Conservation (phyloP, 53 echinoderm and acorn worm species). For the Henricia sp. region DNA sequence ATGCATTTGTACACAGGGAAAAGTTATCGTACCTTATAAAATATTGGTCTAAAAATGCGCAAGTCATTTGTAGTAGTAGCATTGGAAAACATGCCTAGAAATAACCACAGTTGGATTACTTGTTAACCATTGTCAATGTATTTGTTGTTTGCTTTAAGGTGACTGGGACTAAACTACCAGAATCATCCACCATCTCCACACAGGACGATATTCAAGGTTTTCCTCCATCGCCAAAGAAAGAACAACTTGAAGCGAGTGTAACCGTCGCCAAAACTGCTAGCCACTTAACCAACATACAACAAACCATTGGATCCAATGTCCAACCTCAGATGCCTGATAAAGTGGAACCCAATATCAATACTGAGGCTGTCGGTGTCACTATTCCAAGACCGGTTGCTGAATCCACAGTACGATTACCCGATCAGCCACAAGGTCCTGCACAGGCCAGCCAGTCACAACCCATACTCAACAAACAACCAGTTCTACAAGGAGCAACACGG, state of each 20-base stretch:
- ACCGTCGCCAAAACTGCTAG: slow-evolving; percentile 2
- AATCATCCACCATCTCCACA: slow-evolving; percentile 7
- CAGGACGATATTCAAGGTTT: slow-evolving; percentile 27
- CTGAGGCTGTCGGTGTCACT: not conserved
- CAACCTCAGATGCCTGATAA: slow-evolving; percentile 24
- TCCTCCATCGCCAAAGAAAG: slow-evolving; percentile 32
- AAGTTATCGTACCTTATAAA: no score
- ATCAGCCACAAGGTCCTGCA: slow-evolving; percentile 2
- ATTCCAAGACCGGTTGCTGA: slow-evolving; percentile 38
- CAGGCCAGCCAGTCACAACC: slow-evolving; percentile 44
- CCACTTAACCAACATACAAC: slow-evolving; percentile 22
- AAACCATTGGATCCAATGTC: not conserved
- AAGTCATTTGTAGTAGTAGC: no score
- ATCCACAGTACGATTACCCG: not conserved
- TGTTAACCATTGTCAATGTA: no score
- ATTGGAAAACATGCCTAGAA: no score
- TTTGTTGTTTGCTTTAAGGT: slow-evolving; percentile 22
- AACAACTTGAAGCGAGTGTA: slow-evolving; percentile 28
- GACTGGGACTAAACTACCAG: slow-evolving; percentile 54
- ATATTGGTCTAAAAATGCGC: no score
- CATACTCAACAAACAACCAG: slow-evolving; percentile 12
- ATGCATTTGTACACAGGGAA: no score
- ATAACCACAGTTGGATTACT: no score
- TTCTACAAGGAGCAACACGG: slow-evolving; percentile 1
- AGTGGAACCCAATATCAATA: slow-evolving; percentile 1